Evolutionary conservation across 2,888 invertebrate species (phyloP).

Genomic region (Scelioninae gen. 1): DNA sequence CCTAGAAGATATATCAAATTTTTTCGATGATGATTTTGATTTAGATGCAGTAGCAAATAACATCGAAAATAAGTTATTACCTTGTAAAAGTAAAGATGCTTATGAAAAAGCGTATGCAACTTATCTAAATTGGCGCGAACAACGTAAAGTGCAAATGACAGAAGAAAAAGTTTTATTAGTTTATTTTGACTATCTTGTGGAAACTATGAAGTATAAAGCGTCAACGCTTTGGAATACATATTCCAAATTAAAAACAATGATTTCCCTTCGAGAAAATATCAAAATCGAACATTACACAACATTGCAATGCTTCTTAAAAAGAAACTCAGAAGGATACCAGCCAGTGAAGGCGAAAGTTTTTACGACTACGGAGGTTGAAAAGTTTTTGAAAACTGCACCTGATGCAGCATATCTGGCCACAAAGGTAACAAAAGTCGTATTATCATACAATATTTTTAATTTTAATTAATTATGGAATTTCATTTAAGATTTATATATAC

Average conservation of each 20-base stretch:
- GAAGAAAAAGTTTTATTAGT: slow-evolving; percentile 31
- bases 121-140: neutral
- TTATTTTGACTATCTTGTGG: slow-evolving; percentile 70
- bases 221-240: slow-evolving; percentile 71
- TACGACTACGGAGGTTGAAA: neutral
- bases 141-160: neutral
- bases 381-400: slow-evolving; percentile 6
- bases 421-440: no score
- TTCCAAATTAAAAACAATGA: slow-evolving; percentile 71
- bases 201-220: slow-evolving; percentile 58
- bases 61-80: no score
- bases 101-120: no score
- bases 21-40: no score
- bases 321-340: slow-evolving; percentile 68
- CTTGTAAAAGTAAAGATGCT: no score
- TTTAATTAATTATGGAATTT: no score
- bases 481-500: no score
- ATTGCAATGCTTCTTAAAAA: slow-evolving; percentile 73
- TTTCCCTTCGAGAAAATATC: slow-evolving; percentile 59
- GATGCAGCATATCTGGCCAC: no score
- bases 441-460: no score
- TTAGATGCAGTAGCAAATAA: no score
- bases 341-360: slow-evolving; percentile 26
- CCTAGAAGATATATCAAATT: no score
- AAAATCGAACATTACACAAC: slow-evolving; percentile 64